These are phyloP conservation scores for Temnothorax nylanderi DNA, from an alignment of 1,140 invertebrate genomes.

Conservation along the genomic window DNA sequence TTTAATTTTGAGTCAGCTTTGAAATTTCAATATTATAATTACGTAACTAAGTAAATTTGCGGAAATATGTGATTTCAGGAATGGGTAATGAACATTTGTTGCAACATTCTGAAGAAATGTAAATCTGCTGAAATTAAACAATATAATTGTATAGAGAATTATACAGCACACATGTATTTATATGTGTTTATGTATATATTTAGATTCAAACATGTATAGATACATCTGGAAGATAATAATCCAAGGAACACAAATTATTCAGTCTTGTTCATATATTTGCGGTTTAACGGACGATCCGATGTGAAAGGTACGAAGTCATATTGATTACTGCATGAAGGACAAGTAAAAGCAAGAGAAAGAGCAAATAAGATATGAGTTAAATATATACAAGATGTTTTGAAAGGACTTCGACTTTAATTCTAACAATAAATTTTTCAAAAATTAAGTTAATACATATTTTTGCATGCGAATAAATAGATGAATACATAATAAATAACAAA, in stretches of 20 bases:
- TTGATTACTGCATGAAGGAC: conserved; percentile 36
- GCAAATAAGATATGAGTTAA: not conserved
- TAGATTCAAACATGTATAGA: not conserved
- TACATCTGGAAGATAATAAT: not conserved
- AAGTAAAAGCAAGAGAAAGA: conserved; percentile 33
- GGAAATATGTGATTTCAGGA: not conserved
- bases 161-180: not conserved
- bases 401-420: not conserved
- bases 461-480: not conserved
- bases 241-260: not conserved
- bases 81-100: not conserved
- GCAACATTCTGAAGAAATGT: not conserved
- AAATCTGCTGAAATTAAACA: not conserved
- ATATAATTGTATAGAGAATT: not conserved
- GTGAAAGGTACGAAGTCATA: conserved; percentile 37
- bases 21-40: conserved; percentile 1
- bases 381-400: not conserved
- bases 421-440: not conserved
- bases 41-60: not conserved
- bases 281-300: conserved; percentile 12
- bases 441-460: not conserved
- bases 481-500: not conserved
- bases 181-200: not conserved
- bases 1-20: not conserved
- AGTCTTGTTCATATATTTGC: conserved; percentile 13